Conservation (phyloP, 2,797 vertebrate species). For the Varecia variegata region DNA sequence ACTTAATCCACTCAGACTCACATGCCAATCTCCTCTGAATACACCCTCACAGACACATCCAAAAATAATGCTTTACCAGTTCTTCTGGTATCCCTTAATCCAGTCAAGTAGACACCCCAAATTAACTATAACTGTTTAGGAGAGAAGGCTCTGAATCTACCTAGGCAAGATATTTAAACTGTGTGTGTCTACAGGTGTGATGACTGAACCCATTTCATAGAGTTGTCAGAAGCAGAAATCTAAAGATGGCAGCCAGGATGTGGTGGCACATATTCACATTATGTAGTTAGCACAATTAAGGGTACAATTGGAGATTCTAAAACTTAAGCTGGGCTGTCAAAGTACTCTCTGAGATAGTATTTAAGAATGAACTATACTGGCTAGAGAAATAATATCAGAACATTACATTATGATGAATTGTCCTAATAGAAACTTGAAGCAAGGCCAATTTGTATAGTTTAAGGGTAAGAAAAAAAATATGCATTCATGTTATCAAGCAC, state of each 20-base stretch:
- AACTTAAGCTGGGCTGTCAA: not conserved
- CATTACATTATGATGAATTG: not conserved
- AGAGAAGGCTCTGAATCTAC: not conserved
- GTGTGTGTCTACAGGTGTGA: not conserved
- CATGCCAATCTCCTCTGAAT: not conserved
- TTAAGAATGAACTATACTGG: not conserved
- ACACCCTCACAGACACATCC: not conserved
- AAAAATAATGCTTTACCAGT: not conserved
- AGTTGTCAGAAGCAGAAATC: not conserved
- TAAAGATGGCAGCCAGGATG: not conserved
- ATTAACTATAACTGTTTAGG: not conserved
- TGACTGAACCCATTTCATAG: not conserved
- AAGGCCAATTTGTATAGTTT: not conserved
- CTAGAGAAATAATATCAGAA: not conserved
- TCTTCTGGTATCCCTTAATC: not conserved
- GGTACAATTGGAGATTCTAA: not conserved
- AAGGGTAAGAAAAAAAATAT: not conserved
- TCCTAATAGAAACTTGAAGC: not conserved
- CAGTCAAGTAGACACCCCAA: not conserved
- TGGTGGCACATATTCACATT: not conserved
- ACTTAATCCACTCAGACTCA: not conserved
- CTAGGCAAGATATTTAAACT: not conserved
- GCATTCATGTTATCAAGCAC: not conserved
- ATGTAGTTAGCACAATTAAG: not conserved
- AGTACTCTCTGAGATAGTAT: not conserved